These are phyloP conservation scores for Rhincodon typus DNA, from an alignment of 2,797 vertebrate genomes.

Conservation along the genomic window DNA sequence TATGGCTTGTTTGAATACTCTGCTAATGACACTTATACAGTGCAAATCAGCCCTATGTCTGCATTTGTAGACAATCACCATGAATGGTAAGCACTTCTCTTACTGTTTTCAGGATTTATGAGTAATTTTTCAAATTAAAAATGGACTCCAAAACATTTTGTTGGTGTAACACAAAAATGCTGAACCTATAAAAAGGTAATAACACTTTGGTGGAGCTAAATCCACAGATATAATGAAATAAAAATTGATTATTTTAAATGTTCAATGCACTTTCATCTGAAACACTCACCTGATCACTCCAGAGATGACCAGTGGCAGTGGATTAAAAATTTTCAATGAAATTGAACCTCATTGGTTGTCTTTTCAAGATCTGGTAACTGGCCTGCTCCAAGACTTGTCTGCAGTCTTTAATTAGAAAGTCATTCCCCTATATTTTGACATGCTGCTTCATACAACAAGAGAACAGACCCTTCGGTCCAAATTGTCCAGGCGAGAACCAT, in stretches of 20 bases:
- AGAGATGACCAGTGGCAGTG: background rate
- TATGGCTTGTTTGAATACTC: slow-evolving; percentile 97
- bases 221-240: no score
- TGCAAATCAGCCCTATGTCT: slow-evolving; percentile 98
- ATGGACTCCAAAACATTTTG: background rate
- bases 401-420: background rate
- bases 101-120: slow-evolving; percentile 4
- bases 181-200: no score
- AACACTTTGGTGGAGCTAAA: no score
- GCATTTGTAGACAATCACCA: slow-evolving; percentile 98
- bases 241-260: no score
- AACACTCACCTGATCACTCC: background rate
- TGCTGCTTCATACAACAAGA: background rate
- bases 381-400: no score
- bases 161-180: background rate
- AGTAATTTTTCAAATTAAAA: background rate
- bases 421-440: background rate
- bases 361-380: background rate
- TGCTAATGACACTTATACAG: slow-evolving; percentile 95
- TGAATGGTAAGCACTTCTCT: slow-evolving; percentile 74
- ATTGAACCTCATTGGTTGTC: background rate
- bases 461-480: no score
- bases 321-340: background rate
- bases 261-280: no score
- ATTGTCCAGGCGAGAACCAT: no score